Evolutionary conservation across 2,888 invertebrate genomes (phyloP).

Genomic region (Mythimna pallens): DNA sequence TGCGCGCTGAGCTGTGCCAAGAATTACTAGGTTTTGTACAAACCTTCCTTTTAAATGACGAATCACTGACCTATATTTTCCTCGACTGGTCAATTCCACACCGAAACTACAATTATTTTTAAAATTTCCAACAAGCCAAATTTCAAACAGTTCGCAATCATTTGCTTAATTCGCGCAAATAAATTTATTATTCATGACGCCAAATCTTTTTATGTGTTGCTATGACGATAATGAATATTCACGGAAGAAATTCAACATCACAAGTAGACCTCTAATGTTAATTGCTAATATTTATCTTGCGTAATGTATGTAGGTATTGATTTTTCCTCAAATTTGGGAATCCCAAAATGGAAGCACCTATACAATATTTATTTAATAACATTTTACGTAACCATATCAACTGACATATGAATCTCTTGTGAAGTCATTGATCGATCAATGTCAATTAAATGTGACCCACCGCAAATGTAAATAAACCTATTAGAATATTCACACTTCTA

Average conservation of each 20-base stretch:
- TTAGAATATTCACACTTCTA: neutral
- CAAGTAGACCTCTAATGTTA: neutral
- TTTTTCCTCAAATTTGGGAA: neutral
- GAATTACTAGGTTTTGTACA: too few relatives aligned
- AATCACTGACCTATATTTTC: too few relatives aligned
- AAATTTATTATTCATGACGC: neutral
- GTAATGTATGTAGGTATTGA: neutral
- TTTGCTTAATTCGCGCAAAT: neutral
- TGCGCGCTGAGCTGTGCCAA: too few relatives aligned
- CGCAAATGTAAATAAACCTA: neutral
- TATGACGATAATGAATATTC: neutral
- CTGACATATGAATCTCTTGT: neutral
- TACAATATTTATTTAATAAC: neutral
- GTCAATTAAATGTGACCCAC: conserved; percentile 41
- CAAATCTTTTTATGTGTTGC: too few relatives aligned
- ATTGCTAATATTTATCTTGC: neutral
- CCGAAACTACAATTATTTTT: too few relatives aligned
- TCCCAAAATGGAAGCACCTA: neutral
- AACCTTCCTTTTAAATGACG: too few relatives aligned
- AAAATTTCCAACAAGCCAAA: too few relatives aligned
- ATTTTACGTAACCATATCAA: neutral
- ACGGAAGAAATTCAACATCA: too few relatives aligned
- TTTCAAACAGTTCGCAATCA: too few relatives aligned
- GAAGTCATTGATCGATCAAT: conserved; percentile 33
- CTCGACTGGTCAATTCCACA: too few relatives aligned